Evolutionary conservation across 1,140 invertebrate species (phyloP).

Genomic region (Eupristina koningsbergeri): DNA sequence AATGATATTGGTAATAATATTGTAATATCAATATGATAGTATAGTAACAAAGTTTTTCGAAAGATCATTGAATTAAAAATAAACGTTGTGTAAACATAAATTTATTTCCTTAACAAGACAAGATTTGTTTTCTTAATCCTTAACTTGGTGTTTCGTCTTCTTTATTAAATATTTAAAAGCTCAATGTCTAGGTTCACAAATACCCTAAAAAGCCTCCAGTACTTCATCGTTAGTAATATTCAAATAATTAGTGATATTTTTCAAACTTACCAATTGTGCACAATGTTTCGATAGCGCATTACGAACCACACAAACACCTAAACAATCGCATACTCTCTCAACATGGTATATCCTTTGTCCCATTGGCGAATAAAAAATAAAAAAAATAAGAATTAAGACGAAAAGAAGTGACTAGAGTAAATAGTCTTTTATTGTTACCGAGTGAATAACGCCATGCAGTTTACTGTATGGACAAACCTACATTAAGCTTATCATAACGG

Average conservation of each 20-base stretch:
- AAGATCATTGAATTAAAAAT: too few relatives aligned
- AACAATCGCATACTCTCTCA: too few relatives aligned
- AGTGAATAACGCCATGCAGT: conserved; percentile 59
- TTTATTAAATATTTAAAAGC: neutral
- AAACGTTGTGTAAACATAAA: too few relatives aligned
- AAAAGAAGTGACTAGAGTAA: conserved; percentile 70
- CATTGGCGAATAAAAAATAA: neutral
- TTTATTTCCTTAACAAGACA: too few relatives aligned
- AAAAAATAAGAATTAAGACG: too few relatives aligned
- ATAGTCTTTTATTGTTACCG: conserved; percentile 74
- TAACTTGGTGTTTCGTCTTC: neutral
- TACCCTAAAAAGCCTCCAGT: neutral
- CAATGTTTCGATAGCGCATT: conserved; percentile 48
- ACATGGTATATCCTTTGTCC: neutral
- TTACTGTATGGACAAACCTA: conserved; percentile 65
- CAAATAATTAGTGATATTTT: conserved; percentile 49
- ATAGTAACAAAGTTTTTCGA: too few relatives aligned
- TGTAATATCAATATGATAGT: too few relatives aligned
- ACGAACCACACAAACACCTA: conserved; percentile 2
- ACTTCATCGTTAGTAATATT: neutral
- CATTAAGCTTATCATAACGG: conserved; percentile 71
- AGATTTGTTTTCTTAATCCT: too few relatives aligned
- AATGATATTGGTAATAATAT: too few relatives aligned
- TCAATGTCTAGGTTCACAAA: neutral
- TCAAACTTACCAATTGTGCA: conserved; percentile 31